These are phyloP conservation scores for Ciconia maguari DNA, from an alignment of 2,113 vertebrate species.

Conservation along the genomic window DNA sequence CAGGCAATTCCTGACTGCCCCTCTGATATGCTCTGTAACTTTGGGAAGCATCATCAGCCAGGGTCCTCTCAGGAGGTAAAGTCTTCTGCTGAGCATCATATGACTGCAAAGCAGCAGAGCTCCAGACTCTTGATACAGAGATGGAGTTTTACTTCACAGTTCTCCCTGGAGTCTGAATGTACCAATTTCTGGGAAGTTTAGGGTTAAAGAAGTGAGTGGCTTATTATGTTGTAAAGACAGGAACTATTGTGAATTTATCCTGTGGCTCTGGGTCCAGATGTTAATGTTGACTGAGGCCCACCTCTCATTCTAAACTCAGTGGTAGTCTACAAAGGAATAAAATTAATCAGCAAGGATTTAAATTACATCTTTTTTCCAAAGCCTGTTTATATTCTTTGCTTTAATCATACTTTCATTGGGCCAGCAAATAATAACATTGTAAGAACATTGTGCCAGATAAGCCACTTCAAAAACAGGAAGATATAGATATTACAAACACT, in stretches of 20 bases:
- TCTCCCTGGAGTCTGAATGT: not conserved
- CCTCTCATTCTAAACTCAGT: not conserved
- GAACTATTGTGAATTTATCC: not conserved
- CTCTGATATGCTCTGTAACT: not conserved
- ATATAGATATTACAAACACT: slow-evolving; percentile 14
- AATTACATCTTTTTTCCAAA: slow-evolving; percentile 27
- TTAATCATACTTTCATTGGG: not conserved
- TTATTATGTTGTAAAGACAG: not conserved
- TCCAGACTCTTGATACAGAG: not conserved
- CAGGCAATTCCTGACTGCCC: not conserved
- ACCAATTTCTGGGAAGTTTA: not conserved
- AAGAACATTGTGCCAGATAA: slow-evolving; percentile 29
- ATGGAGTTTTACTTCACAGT: not conserved
- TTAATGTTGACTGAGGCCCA: not conserved
- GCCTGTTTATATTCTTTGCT: not conserved
- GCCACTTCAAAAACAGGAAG: slow-evolving; percentile 51
- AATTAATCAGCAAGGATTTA: slow-evolving; percentile 31
- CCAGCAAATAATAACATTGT: slow-evolving; percentile 10
- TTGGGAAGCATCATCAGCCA: not conserved
- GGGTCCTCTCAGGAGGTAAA: not conserved
- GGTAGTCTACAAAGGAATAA: slow-evolving; percentile 10
- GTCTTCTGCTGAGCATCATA: not conserved
- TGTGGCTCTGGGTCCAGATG: not conserved
- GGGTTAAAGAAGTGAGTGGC: not conserved
- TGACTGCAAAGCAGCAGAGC: not conserved